Evolutionary conservation across 2,113 vertebrate genomes (phyloP), one percentile per base, ranked within the genome.

Genomic region (Dendrocopos noguchii): DNA sequence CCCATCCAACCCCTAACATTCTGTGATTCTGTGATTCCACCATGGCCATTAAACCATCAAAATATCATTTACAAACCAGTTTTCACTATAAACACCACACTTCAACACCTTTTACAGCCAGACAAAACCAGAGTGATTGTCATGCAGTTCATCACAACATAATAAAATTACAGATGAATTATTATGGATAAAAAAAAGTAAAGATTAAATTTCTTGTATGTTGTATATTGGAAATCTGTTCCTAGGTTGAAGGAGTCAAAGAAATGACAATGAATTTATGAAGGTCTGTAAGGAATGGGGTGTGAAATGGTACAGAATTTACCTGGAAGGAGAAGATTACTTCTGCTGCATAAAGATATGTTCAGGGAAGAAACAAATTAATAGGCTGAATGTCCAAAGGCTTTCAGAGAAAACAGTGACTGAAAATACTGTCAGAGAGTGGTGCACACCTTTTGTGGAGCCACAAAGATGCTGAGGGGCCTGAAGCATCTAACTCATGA

Each of bases 341-440:
- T 96, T 96, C 96, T 94, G 95, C 94, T 92, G 96, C 95, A 84
- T 96, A 94, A 95, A 95, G 80, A 93, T 80, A 89, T 4, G 34
- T 92, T 85, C 82, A 93, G 92, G 95, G 95, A 92, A 95, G 92
- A 96, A 93, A 96, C 24, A 94, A 83, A 88, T 94, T 85, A 95
- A 93, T 96, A 92, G 80, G 61, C 82, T 87, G 81, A 75, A 89
- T 56, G 31, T 90, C 76, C 47, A 85, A 39, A 86, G 44, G 27
- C 27, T 88, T 92, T 83, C 57, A 92, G 73, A 91, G 71, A 78
- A 80, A 74, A 53, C 36, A 91, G 55, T 0, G 4, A 84, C 88
- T 72, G 78, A 84, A 88, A 93, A 50, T 29, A 60, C 28, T 82
- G 87, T 56, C 47, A 91, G 68, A 84, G n/a, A 66, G 79, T 21